These are phyloP conservation scores for Festucalex cinctus DNA, from an alignment of 2,113 vertebrate species.

Conservation along the genomic window DNA sequence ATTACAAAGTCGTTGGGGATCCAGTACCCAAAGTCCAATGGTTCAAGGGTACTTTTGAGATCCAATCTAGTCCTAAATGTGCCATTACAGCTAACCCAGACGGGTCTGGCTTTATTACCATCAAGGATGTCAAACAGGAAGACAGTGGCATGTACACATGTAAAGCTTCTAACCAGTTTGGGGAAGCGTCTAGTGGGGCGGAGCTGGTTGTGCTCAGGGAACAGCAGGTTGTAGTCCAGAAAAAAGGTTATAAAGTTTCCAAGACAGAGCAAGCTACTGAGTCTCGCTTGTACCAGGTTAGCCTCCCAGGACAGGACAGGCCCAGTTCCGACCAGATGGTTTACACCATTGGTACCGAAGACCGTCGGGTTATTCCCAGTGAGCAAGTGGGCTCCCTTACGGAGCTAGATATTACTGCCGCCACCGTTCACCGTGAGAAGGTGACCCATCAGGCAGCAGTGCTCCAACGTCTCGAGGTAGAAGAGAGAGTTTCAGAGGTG, in stretches of 20 bases:
- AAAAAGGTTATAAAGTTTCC: slow-evolving; percentile 72
- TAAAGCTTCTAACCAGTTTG: slow-evolving; percentile 76
- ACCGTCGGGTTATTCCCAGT: slow-evolving; percentile 67
- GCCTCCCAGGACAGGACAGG: slow-evolving; percentile 68
- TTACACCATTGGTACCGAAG: slow-evolving; percentile 77
- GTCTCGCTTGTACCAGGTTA: slow-evolving; percentile 75
- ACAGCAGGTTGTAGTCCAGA: slow-evolving; percentile 49
- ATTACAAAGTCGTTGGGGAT: slow-evolving; percentile 73
- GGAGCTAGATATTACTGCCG: slow-evolving; percentile 68
- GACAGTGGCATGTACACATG: slow-evolving; percentile 81
- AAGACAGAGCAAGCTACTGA: slow-evolving; percentile 71
- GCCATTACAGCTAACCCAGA: slow-evolving; percentile 72
- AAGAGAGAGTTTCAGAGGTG: slow-evolving; percentile 65
- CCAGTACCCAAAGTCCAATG: slow-evolving; percentile 77
- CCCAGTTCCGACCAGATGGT: slow-evolving; percentile 69
- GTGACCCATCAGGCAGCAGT: slow-evolving; percentile 74
- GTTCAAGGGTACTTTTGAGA: slow-evolving; percentile 75
- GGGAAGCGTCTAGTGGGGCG: slow-evolving; percentile 74
- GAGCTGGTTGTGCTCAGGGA: slow-evolving; percentile 77
- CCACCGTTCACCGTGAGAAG: slow-evolving; percentile 67
- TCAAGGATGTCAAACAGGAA: slow-evolving; percentile 67
- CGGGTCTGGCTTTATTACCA: slow-evolving; percentile 77
- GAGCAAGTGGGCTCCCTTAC: slow-evolving; percentile 68
- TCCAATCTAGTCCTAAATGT: slow-evolving; percentile 65
- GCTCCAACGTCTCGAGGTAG: slow-evolving; percentile 67